These are phyloP conservation scores for Mormyrops boulengeri DNA, from an alignment of 2,797 vertebrate genomes.

Conservation along the genomic window DNA sequence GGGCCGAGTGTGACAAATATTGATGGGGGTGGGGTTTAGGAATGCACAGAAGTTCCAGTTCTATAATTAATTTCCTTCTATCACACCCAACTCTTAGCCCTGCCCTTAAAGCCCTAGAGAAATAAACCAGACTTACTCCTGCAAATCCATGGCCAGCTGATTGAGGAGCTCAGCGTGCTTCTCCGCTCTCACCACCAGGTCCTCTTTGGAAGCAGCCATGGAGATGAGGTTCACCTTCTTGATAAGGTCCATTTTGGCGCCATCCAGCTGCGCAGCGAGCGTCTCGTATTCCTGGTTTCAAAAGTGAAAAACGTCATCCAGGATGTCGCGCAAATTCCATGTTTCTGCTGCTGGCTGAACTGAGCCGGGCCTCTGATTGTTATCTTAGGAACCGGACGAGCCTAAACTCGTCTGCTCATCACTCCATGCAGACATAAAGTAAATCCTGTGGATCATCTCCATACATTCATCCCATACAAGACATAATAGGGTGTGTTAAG, in stretches of 20 bases:
- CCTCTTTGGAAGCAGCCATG: slow-evolving; percentile 64
- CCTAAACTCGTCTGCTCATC: slow-evolving; percentile 27
- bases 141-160: slow-evolving; percentile 71
- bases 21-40: background rate
- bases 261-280: slow-evolving; percentile 75
- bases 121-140: slow-evolving; percentile 64
- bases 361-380: slow-evolving; percentile 24
- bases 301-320: background rate
- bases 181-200: slow-evolving; percentile 74
- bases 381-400: slow-evolving; percentile 34
- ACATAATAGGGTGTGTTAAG: background rate
- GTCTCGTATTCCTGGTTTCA: slow-evolving; percentile 74
- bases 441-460: background rate
- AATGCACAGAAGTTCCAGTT: background rate
- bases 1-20: background rate
- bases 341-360: background rate
- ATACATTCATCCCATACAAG: background rate
- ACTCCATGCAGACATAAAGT: slow-evolving; percentile 12
- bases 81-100: background rate
- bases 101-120: background rate
- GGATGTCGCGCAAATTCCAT: background rate
- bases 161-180: slow-evolving; percentile 68
- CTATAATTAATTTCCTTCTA: background rate
- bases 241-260: slow-evolving; percentile 73
- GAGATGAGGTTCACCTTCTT: slow-evolving; percentile 70